phyloP scores from a whole-genome alignment of 2,113 vertebrate genomes.

The Anhinga rufa region DNA sequence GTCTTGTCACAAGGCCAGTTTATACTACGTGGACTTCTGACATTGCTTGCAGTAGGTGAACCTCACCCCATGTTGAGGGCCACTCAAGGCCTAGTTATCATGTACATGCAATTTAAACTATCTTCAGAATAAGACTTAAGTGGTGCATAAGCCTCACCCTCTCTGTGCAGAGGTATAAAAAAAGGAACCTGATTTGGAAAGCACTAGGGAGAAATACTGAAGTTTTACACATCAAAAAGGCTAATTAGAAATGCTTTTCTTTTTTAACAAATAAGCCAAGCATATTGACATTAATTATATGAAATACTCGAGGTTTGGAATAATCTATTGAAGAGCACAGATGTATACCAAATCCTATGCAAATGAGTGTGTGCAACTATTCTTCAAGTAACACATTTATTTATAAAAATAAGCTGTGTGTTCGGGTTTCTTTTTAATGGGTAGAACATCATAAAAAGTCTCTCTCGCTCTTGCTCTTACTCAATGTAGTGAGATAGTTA shows the following conservation, averaged over 20 bases:
- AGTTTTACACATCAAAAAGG: conserved; percentile 8
- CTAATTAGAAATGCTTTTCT: conserved; percentile 21
- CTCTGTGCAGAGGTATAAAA: not conserved
- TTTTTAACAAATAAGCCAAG: conserved; percentile 18
- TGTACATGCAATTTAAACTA: not conserved
- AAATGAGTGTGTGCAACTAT: not conserved
- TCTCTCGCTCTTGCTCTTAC: not conserved
- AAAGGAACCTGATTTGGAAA: not conserved
- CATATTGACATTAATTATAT: conserved; percentile 25
- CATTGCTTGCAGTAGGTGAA: not conserved
- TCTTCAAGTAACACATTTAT: conserved; percentile 4
- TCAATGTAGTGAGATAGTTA: not conserved
- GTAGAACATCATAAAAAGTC: not conserved
- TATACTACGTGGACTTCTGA: not conserved
- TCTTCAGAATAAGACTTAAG: not conserved
- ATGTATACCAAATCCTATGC: conserved; percentile 17
- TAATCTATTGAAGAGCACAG: conserved; percentile 13
- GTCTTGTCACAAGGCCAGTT: not conserved
- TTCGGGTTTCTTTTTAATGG: not conserved
- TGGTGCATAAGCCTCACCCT: not conserved
- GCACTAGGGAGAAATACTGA: not conserved
- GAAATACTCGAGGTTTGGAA: conserved; percentile 23
- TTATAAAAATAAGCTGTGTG: not conserved
- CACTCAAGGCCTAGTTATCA: not conserved
- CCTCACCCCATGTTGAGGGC: not conserved